Evolutionary conservation across 1,140 invertebrate genomes (phyloP), one percentile per base, ranked within the genome.

Genomic region (Geopemphigus sp.): DNA sequence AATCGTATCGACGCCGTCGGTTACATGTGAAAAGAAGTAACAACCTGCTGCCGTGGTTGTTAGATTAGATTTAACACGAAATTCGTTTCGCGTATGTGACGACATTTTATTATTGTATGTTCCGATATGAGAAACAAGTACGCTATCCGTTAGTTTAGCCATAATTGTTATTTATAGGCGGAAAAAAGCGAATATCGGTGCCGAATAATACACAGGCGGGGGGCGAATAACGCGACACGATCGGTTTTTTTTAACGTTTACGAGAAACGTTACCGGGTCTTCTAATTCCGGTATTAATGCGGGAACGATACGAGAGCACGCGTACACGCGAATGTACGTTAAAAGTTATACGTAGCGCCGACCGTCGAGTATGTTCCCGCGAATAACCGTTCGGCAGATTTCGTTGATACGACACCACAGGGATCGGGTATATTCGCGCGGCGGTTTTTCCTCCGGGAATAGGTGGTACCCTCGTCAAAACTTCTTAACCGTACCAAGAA

Each of bases 361-460:
- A 76, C 32, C 73, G 19, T 76, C 32, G 26, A 32, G n/a, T 59
- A 59, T 50, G 26, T 45, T 74, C 11, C 73, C 24, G 73, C 59
- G 56, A 76, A 76, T 76, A 59, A 76, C 57, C 61, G 74, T 22
- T 61, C 57, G 63, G 63, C 74, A 78, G 74, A 78, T 78, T 78
- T 63, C 19, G 74, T 47, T 63, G 57, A 78, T 78, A 78, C 74
- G 74, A 78, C 74, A 78, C 74, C 57, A 29, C 32, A 47, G 57
- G 74, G 74, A 78, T 63, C 22, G 72, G n/a, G 66, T 68, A 68
- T 26, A 24, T 68, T 68, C 50, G 57, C 74, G 50, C 39, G 5
- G 57, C 24, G n/a, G 74, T 26, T n/a, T 59, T 47, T 12, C 74
- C 57, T 32, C 2, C 12, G 57, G 57, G 57, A 50, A 29, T 32